Conservation (phyloP, 2,113 vertebrate species). For the Lampris megalopsis region DNA sequence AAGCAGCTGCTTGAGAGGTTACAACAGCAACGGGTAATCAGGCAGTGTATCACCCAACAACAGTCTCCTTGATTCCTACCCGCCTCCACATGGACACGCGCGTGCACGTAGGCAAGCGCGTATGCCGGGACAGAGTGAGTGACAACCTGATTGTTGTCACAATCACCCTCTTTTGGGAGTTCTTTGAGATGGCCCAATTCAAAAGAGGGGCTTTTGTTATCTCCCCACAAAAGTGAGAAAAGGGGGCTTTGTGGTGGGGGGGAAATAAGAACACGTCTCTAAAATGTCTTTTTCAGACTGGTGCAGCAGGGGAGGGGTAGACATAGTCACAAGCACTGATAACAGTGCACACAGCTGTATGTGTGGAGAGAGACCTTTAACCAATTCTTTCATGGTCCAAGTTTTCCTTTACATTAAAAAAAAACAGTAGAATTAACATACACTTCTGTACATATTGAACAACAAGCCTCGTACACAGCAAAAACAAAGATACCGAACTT, state of each 20-base stretch:
- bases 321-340: too few species aligned
- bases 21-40: constrained; percentile 12
- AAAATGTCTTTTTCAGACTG: not conserved
- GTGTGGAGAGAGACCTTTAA: not conserved
- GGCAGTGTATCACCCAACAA: constrained; percentile 10
- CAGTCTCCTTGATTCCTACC: not conserved
- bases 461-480: too few species aligned
- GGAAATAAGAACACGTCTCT: not conserved
- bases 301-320: too few species aligned
- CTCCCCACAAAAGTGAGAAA: not conserved
- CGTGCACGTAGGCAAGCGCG: not conserved
- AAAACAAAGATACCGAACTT: too few species aligned
- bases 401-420: too few species aligned
- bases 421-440: too few species aligned
- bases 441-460: too few species aligned
- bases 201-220: not conserved
- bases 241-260: not conserved
- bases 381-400: too few species aligned
- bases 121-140: not conserved
- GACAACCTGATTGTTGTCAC: not conserved
- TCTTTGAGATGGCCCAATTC: not conserved
- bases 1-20: constrained; percentile 23
- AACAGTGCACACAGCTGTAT: not conserved
- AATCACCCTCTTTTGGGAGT: not conserved
- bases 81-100: constrained; percentile 7